These are phyloP conservation scores for Pelobates cultripes DNA, from an alignment of 2,797 vertebrate genomes.

Conservation along the genomic window DNA sequence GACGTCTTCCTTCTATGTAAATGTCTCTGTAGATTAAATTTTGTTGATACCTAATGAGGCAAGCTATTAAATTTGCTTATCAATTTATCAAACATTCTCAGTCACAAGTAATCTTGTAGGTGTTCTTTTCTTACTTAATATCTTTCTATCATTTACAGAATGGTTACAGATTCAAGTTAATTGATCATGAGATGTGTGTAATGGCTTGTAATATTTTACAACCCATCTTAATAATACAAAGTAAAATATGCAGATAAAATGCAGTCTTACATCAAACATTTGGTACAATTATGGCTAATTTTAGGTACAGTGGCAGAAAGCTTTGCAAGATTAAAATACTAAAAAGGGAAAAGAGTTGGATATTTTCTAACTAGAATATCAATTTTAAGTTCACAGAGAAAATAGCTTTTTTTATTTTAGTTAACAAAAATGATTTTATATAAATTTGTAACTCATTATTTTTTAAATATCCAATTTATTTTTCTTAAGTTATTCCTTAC, in stretches of 20 bases:
- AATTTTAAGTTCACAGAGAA: too few relatives aligned
- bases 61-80: conserved; percentile 71
- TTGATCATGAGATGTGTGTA: conserved; percentile 59
- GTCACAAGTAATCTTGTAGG: conserved; percentile 72
- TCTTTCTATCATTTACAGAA: conserved; percentile 67
- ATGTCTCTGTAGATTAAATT: conserved; percentile 69
- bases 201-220: conserved; percentile 51
- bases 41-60: conserved; percentile 70
- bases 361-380: too few relatives aligned
- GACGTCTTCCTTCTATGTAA: conserved; percentile 62
- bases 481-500: too few relatives aligned
- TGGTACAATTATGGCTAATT: neutral
- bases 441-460: too few relatives aligned
- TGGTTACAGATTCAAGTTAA: conserved; percentile 67
- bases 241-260: conserved; percentile 14
- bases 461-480: too few relatives aligned
- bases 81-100: conserved; percentile 76
- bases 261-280: conserved; percentile 15
- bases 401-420: too few relatives aligned
- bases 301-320: neutral
- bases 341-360: too few relatives aligned
- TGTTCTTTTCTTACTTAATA: conserved; percentile 70
- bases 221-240: conserved; percentile 44
- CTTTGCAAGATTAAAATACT: too few relatives aligned
- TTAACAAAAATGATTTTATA: too few relatives aligned